Evolutionary conservation across 2,113 vertebrate species (phyloP).

Genomic region (Baryphthengus martii): DNA sequence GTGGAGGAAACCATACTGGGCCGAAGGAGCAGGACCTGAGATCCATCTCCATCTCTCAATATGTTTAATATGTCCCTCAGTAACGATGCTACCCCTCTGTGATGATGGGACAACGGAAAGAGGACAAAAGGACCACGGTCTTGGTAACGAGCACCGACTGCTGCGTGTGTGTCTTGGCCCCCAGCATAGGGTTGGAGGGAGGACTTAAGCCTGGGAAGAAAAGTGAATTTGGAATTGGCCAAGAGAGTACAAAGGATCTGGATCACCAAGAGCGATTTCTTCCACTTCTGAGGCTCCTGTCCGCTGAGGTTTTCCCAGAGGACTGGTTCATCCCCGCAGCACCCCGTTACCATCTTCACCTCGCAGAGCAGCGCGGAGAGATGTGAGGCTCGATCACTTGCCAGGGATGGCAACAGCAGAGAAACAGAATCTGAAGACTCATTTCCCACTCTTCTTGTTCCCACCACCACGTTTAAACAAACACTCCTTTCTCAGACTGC

Average conservation of each 20-base stretch:
- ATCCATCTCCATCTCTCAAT: background rate
- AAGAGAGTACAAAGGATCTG: background rate
- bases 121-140: background rate
- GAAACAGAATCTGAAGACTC: background rate
- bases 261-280: background rate
- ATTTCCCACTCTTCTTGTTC: background rate
- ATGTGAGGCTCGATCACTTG: background rate
- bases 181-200: background rate
- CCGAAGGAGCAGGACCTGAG: background rate
- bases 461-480: background rate
- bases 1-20: background rate
- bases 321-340: background rate
- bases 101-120: background rate
- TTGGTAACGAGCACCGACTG: rapidly evolving
- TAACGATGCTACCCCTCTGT: background rate
- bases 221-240: rapidly evolving
- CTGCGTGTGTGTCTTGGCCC: rapidly evolving
- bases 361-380: background rate
- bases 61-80: background rate
- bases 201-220: background rate
- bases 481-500: background rate
- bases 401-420: background rate
- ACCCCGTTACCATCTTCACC: background rate
- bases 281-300: background rate
- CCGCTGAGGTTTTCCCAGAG: background rate